These are phyloP conservation scores for Menidia beryllina DNA, from an alignment of 2,113 vertebrate species.

Conservation along the genomic window DNA sequence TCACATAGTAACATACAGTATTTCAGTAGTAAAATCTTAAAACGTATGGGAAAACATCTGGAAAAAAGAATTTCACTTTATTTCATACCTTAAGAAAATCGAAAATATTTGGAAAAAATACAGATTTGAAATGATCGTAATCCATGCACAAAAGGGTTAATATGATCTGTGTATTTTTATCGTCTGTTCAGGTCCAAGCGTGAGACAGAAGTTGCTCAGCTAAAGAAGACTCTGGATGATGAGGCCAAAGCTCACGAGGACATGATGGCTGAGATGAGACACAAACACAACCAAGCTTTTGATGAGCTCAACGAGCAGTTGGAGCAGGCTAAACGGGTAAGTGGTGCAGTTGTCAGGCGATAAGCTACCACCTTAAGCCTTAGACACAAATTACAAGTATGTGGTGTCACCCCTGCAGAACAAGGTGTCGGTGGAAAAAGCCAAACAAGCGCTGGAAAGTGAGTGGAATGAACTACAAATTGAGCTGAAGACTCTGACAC, in stretches of 20 bases:
- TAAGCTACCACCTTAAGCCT: not conserved
- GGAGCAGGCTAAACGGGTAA: slow-evolving; percentile 93
- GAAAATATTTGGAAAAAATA: no score
- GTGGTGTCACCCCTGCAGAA: slow-evolving; percentile 76
- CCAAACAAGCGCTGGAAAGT: slow-evolving; percentile 92
- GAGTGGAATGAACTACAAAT: slow-evolving; percentile 92
- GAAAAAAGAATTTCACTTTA: no score
- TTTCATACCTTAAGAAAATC: no score
- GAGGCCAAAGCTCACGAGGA: slow-evolving; percentile 91
- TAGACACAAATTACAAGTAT: not conserved
- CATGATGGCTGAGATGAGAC: slow-evolving; percentile 92
- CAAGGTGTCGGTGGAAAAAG: slow-evolving; percentile 93
- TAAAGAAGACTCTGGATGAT: slow-evolving; percentile 93
- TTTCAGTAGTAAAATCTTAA: no score
- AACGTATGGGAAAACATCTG: no score
- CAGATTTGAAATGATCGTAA: no score
- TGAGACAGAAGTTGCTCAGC: slow-evolving; percentile 91
- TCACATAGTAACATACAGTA: no score
- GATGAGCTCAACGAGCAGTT: slow-evolving; percentile 96
- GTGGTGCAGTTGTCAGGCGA: accelerated
- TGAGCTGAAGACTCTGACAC: slow-evolving; percentile 89
- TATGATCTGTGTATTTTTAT: no score
- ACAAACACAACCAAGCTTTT: slow-evolving; percentile 93
- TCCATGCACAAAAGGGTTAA: no score
- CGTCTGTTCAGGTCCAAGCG: slow-evolving; percentile 88